A percentile compares a stretch with the other conserved stretches of the same genome.
Evolutionary conservation across 2,113 vertebrate species (phyloP).

Genomic region (Odobenus rosmarus): DNA sequence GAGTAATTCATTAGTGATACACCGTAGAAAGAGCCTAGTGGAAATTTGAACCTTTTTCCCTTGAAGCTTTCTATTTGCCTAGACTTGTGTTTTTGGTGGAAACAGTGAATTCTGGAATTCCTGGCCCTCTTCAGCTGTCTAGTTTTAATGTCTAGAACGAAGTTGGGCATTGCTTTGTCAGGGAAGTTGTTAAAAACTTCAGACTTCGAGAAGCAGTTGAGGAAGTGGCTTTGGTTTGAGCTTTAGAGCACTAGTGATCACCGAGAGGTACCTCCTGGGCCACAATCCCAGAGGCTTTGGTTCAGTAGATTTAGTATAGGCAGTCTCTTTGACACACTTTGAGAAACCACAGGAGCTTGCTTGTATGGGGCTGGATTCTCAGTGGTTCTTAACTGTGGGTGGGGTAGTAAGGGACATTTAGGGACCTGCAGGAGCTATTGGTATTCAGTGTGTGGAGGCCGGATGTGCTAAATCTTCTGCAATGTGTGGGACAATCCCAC

Average conservation of each 20-base stretch:
- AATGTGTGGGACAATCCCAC: not conserved
- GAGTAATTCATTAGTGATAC: not conserved
- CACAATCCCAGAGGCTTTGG: not conserved
- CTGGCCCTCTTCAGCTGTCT: not conserved
- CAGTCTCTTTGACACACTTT: not conserved
- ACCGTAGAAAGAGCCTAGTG: not conserved
- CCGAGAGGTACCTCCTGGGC: not conserved
- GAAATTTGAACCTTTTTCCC: not conserved
- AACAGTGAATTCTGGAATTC: not conserved
- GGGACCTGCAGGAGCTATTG: not conserved
- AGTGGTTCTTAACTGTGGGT: slow-evolving; percentile 15
- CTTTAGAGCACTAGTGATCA: not conserved
- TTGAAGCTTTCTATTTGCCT: not conserved
- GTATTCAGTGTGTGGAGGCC: not conserved
- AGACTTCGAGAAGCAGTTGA: not conserved
- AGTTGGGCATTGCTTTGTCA: not conserved
- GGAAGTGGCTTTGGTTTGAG: slow-evolving; percentile 19
- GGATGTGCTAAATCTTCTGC: not conserved
- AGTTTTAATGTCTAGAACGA: not conserved
- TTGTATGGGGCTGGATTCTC: not conserved
- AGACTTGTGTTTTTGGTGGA: not conserved
- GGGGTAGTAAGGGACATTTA: not conserved
- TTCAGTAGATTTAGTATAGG: not conserved
- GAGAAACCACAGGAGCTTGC: slow-evolving; percentile 12
- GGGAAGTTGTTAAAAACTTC: not conserved